Percentiles rank a stretch among this genome's conserved stretches.
These are phyloP conservation scores for Planococcus citri DNA, from an alignment of 1,140 invertebrate genomes.

Conservation along the genomic window DNA sequence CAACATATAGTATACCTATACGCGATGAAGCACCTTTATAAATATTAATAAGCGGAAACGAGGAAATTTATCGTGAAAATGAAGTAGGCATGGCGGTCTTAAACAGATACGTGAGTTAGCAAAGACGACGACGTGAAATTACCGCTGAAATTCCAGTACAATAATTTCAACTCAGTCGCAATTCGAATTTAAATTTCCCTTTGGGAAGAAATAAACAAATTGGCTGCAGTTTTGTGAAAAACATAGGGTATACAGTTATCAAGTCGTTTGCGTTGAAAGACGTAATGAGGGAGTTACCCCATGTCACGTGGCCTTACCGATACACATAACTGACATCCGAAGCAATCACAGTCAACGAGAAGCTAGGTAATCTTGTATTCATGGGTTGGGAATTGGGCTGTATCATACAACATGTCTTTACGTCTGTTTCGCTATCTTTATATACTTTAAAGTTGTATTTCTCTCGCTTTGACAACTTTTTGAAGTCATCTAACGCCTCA, in stretches of 20 bases:
- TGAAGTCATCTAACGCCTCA: background rate
- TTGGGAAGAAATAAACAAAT: conserved; percentile 12
- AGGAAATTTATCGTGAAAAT: conserved; percentile 7
- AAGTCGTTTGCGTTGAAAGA: conserved; percentile 12
- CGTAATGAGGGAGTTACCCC: conserved; percentile 14
- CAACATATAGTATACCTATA: too few species aligned
- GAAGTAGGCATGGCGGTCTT: background rate
- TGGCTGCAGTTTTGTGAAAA: conserved; percentile 1
- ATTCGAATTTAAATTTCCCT: conserved; percentile 18
- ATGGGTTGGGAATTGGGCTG: conserved; percentile 15
- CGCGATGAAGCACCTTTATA: background rate
- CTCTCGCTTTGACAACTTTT: conserved; percentile 20
- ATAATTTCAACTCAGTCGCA: conserved; percentile 9
- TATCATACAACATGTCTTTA: conserved; percentile 17
- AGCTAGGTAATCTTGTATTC: conserved; percentile 14
- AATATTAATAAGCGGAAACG: background rate
- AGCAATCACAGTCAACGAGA: conserved; percentile 8
- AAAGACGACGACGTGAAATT: background rate
- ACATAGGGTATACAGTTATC: conserved; percentile 4
- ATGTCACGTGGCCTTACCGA: conserved; percentile 19
- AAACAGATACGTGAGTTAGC: background rate
- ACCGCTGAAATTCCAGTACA: background rate
- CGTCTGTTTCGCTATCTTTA: conserved; percentile 17
- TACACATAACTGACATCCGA: background rate
- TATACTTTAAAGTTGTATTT: conserved; percentile 14